Percentiles rank a stretch among this genome's conserved stretches.
phyloP scores from a whole-genome alignment of 2,113 vertebrate species.

The Percina caprodes region DNA sequence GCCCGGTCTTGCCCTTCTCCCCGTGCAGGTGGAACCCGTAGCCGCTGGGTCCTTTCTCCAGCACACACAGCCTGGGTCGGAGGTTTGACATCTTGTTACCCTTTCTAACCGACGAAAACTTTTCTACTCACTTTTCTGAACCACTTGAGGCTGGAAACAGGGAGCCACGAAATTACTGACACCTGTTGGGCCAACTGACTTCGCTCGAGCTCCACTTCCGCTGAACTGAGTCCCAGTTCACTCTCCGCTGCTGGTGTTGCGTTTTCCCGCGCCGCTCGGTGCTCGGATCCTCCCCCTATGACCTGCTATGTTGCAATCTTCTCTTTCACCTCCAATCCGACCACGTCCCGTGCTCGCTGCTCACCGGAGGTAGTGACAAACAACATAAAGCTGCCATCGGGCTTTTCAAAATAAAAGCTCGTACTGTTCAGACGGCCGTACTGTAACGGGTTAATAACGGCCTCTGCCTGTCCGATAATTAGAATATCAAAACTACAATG shows the following conservation, averaged over 20 bases:
- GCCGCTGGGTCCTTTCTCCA: constrained; percentile 87
- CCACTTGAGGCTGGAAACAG: neutral
- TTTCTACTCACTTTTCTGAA: neutral
- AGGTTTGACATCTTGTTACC: constrained; percentile 69
- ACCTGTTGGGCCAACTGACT: constrained; percentile 48
- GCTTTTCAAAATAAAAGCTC: constrained; percentile 44
- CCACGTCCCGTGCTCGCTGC: neutral
- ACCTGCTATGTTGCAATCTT: constrained; percentile 35
- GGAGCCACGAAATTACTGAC: neutral
- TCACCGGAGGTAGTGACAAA: neutral
- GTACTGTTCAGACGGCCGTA: neutral
- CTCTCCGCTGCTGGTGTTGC: constrained; percentile 22
- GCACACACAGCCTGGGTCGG: constrained; percentile 87
- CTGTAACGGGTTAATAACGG: neutral
- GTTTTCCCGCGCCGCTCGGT: constrained; percentile 17
- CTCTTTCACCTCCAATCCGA: constrained; percentile 9
- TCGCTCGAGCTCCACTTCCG: constrained; percentile 42
- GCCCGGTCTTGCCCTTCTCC: constrained; percentile 89
- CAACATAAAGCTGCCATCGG: accelerated
- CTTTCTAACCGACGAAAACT: neutral
- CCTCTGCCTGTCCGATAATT: neutral
- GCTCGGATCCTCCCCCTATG: constrained; percentile 43
- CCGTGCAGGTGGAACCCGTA: constrained; percentile 94
- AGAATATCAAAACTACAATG: neutral
- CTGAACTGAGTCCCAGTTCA: constrained; percentile 9